Evolutionary conservation across 2,797 vertebrate species (phyloP), one percentile per base, ranked within the genome.

Genomic region (Poliocrania exsul): DNA sequence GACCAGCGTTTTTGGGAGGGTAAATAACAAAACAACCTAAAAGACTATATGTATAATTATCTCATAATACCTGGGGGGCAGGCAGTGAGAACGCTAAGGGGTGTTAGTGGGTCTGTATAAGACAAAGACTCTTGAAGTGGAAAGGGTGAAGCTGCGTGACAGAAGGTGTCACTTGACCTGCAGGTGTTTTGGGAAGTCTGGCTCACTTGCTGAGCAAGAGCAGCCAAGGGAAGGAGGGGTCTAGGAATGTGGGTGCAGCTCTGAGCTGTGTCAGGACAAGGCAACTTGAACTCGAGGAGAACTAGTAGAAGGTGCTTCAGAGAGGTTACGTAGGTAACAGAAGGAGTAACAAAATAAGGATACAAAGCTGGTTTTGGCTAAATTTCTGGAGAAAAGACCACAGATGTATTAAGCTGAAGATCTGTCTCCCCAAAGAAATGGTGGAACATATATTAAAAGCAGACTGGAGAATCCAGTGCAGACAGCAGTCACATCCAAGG

Each of bases 271-370:
- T 92, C 84, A 86, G 71, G 62, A 90, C 72, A 79, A 91, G 88
- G 81, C 92, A 88, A 74, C 74, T 95, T 89, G 90, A 95, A 94
- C 94, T 95, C 4, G 0, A 88, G 86, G 74, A 92, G 88, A 96
- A 96, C 90, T 94, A 95, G 73, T 51, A 91, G 87, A 96, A 93
- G 95, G 95, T 96, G 96, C 93, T 96, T 96, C 93, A 92, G 91
- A 96, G 47, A 96, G 92, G 80, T 92, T 92, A 95, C 0, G 4
- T 73, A 69, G 65, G 87, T 96, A 94, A 96, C 73, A 83, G 86
- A 79, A 92, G 26, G 73, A 91, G 75, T 95, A 96, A 96, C 85
- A 93, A 92, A 95, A 80, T 91, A 96, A 96, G 92, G 91, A 95
- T 91, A 92, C 66, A 79, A 88, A 95, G 94, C 91, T 93, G 80